Base-by-base conservation (phyloP, 2,113 vertebrate genomes). In the Cochlearius cochlearius region DNA sequence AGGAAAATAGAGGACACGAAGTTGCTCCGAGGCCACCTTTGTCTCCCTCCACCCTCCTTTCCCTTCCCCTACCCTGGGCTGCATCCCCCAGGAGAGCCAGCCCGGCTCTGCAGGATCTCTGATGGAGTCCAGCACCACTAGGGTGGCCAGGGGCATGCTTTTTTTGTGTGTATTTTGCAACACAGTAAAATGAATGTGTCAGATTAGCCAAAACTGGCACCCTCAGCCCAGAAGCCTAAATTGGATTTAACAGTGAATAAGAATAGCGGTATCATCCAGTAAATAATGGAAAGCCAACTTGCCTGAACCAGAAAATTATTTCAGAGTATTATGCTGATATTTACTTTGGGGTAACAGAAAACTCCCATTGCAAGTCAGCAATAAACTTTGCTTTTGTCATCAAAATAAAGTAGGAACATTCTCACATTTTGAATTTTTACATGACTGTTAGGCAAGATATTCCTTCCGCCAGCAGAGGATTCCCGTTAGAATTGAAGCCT, bases 191-290 rank as follows among this genome's bases (percentile, higher is more conserved):
- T 36, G 74, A 90, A 94, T 68, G 45, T 69, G 86, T 87, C 92
- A 93, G 94, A 93, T 96, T 93, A 94, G 86, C 55, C 93, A 91
- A 94, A 92, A 96, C 7, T 68, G 93, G 73, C 92, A 91, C 81
- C 36, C 58, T 91, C 77, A 63, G 81, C 90, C 92, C 75, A 91
- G 95, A 96, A 96, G 58, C 34, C 66, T 81, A 91, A 96, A 95
- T 49, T 91, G 92, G 94, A 95, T 91, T 94, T 97, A 94, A 95
- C 93, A 96, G 83, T 71, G 77, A 87, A 84, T 86, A 91, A 87
- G 87, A 96, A 90, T 34, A 94, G 74, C 0, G 3, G 29, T 90
- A 82, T 91, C 84, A 90, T 39, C 87, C 84, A 72, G 87, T 68
- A 90, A 96, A 96, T 90, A 95, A 91, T 87, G 73, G 84, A 90